Evolutionary conservation across 1,140 invertebrate genomes (phyloP).

Genomic region (Lepidurus packardi): DNA sequence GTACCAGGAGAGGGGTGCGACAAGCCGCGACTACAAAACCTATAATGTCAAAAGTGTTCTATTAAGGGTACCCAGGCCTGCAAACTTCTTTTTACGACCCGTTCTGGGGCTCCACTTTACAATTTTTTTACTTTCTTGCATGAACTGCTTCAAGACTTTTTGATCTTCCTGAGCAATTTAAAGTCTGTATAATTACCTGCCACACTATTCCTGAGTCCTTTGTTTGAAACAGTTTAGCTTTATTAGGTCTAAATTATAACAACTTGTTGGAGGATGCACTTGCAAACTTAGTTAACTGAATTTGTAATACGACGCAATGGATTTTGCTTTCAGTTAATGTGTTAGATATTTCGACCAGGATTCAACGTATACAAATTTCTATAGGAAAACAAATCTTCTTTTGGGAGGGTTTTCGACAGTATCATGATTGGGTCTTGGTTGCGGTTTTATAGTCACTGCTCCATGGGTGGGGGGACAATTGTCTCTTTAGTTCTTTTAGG

Average conservation of each 20-base stretch:
- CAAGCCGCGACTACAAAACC: conserved; percentile 8
- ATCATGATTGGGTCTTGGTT: neutral
- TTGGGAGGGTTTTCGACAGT: neutral
- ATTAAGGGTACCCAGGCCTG: neutral
- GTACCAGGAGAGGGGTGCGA: neutral
- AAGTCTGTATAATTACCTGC: no score
- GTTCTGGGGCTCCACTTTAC: neutral
- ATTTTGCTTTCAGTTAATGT: no score
- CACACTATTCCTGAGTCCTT: neutral
- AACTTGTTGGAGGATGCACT: no score
- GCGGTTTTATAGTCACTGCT: neutral
- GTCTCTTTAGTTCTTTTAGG: neutral
- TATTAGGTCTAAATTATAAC: no score
- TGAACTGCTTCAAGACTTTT: no score
- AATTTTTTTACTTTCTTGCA: neutral
- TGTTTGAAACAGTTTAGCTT: no score
- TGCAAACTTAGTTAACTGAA: no score
- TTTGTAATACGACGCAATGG: no score
- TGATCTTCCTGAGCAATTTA: no score
- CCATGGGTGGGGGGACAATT: neutral
- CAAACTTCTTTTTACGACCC: neutral
- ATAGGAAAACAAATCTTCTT: neutral
- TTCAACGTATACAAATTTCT: no score
- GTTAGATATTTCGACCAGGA: no score
- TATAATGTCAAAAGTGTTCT: conserved; percentile 16